Evolutionary conservation across 2,888 invertebrate species (phyloP).

Genomic region (Drosophila seclusa): DNA sequence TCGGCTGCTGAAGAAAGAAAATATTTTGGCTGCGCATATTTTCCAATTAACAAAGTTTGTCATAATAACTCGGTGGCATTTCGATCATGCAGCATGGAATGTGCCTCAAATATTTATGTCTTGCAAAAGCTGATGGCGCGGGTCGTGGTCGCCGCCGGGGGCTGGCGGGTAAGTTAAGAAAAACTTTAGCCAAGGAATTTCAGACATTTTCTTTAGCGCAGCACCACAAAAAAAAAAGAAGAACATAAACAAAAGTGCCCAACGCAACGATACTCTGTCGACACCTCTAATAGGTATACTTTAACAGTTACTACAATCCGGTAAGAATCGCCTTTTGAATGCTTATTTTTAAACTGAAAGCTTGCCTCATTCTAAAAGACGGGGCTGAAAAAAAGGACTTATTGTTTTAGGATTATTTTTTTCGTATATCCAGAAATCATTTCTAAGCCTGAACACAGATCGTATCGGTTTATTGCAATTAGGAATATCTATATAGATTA

Average conservation of each 20-base stretch:
- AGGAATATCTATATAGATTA: neutral
- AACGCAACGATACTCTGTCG: neutral
- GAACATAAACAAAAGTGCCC: neutral
- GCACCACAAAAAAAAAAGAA: constrained; percentile 30
- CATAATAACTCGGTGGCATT: constrained; percentile 76
- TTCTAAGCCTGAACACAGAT: neutral
- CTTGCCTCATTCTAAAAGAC: accelerated
- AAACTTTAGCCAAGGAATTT: constrained; percentile 66
- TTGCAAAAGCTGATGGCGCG: constrained; percentile 18
- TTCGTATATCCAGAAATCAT: neutral
- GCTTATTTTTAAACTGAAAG: accelerated
- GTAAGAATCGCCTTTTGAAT: neutral
- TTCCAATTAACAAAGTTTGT: constrained; percentile 79
- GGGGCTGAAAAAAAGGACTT: accelerated
- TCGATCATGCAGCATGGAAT: constrained; percentile 73
- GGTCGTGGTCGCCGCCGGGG: neutral
- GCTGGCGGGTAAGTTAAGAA: constrained; percentile 12
- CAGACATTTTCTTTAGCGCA: constrained; percentile 67
- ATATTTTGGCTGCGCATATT: constrained; percentile 69
- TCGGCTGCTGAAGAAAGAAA: constrained; percentile 29
- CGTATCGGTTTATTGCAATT: neutral
- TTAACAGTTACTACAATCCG: neutral
- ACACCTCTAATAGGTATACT: neutral
- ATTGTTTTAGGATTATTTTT: neutral
- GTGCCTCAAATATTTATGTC: constrained; percentile 68